Evolutionary conservation across 2,888 invertebrate genomes (phyloP).

Genomic region (Agriopis marginaria): DNA sequence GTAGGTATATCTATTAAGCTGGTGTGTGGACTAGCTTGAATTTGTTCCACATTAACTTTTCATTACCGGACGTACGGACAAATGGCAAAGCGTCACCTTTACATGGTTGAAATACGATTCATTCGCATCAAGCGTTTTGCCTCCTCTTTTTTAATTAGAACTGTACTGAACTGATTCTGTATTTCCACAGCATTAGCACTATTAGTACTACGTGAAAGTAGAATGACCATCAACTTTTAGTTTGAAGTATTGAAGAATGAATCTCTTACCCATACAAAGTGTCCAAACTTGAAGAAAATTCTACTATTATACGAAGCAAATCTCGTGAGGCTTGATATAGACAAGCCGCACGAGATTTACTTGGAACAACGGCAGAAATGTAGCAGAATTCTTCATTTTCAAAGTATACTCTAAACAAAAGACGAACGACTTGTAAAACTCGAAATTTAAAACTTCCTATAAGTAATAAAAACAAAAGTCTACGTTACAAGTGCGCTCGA

Average conservation of each 20-base stretch:
- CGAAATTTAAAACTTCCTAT: neutral
- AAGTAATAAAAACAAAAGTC: neutral
- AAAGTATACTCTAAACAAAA: neutral
- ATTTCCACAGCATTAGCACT: too few relatives aligned
- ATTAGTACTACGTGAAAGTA: too few relatives aligned
- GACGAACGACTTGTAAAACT: neutral
- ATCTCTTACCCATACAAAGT: constrained; percentile 10
- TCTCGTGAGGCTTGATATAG: constrained; percentile 68
- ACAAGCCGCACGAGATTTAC: constrained; percentile 85
- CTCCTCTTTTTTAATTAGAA: too few relatives aligned
- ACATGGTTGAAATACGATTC: too few relatives aligned
- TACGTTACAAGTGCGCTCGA: constrained; percentile 28
- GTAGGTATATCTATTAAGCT: too few relatives aligned
- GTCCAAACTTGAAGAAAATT: constrained; percentile 30
- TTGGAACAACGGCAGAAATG: constrained; percentile 62
- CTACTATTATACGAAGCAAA: constrained; percentile 69
- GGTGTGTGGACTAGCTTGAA: too few relatives aligned
- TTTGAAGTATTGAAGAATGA: neutral
- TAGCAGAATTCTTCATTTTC: neutral
- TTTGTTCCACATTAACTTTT: too few relatives aligned
- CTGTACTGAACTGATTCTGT: too few relatives aligned
- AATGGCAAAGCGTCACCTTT: too few relatives aligned
- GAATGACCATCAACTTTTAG: too few relatives aligned
- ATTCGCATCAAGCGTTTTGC: too few relatives aligned
- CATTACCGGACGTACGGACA: too few relatives aligned